Conservation (phyloP, 2,113 vertebrate genomes). For the Corythaixoides concolor region DNA sequence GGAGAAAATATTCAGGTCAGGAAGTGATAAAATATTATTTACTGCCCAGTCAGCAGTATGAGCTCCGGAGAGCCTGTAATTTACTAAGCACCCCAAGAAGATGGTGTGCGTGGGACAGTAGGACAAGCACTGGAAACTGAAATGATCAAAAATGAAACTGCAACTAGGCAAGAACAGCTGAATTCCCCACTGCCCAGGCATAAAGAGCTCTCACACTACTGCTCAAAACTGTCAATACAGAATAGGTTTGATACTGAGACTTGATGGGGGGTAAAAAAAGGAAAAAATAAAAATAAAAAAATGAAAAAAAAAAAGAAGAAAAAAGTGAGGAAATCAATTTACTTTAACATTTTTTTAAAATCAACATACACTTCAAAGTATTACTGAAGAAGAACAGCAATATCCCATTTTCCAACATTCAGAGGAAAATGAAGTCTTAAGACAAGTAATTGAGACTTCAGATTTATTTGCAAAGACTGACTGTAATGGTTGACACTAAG, state of each 20-base stretch:
- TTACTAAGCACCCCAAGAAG: neutral
- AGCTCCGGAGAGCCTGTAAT: neutral
- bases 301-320: no score
- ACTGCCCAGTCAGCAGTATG: neutral
- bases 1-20: neutral
- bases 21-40: neutral
- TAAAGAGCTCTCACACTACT: neutral
- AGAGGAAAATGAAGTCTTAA: neutral
- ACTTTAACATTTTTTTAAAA: neutral
- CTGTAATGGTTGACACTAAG: neutral
- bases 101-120: neutral
- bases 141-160: neutral
- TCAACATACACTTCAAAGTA: neutral
- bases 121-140: neutral
- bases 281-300: no score
- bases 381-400: neutral
- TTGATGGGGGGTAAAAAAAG: neutral
- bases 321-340: neutral
- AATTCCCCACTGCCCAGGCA: neutral
- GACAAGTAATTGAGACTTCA: neutral
- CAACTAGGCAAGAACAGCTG: neutral
- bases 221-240: neutral
- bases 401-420: neutral
- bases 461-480: neutral
- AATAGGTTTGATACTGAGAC: neutral